phyloP scores from a whole-genome alignment of 2,113 vertebrate species.

The Grantiella picta region DNA sequence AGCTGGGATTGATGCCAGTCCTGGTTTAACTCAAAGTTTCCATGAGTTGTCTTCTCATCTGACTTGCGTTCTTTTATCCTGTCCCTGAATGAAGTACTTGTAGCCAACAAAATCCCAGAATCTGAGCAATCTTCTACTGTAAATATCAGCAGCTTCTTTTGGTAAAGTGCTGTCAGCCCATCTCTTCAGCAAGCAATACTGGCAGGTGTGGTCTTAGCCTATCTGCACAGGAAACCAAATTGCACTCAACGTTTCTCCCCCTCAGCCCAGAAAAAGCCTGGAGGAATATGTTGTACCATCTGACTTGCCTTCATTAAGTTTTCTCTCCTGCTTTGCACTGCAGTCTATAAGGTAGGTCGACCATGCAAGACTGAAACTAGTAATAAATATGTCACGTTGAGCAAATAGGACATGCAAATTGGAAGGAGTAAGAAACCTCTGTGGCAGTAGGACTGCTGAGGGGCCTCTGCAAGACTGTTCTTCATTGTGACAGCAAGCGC shows the following conservation, averaged over 20 bases:
- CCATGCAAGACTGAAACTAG: constrained; percentile 5
- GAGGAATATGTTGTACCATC: background rate
- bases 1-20: background rate
- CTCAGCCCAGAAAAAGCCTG: background rate
- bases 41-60: background rate
- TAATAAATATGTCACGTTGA: constrained; percentile 16
- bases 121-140: background rate
- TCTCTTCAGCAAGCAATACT: background rate
- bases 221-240: background rate
- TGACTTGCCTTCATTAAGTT: background rate
- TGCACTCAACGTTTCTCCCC: background rate
- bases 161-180: background rate
- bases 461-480: background rate
- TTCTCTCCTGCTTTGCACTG: background rate
- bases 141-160: background rate
- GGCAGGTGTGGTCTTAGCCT: background rate
- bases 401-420: constrained; percentile 20
- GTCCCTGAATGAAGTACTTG: background rate
- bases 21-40: background rate
- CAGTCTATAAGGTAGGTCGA: constrained; percentile 1
- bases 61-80: background rate
- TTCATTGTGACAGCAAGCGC: constrained; percentile 15
- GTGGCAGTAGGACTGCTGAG: background rate
- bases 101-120: background rate
- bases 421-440: background rate